Conservation (phyloP, 2,888 invertebrate genomes). For the Euclidia mi region DNA sequence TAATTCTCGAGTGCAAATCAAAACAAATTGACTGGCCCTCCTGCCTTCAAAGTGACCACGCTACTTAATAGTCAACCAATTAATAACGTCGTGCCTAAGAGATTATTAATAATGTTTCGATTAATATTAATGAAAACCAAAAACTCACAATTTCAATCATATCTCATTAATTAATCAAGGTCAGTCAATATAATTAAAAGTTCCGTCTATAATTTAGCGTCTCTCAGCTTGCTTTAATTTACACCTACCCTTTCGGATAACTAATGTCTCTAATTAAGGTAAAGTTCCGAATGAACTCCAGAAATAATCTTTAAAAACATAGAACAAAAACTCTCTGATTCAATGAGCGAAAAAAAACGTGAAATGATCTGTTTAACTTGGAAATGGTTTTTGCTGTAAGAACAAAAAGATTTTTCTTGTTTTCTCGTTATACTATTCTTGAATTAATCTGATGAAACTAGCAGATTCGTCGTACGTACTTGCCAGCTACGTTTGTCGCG, state of each 20-base stretch:
- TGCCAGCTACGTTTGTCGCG: constrained; percentile 6
- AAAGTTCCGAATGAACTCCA: constrained; percentile 63
- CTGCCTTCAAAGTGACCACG: too few species aligned
- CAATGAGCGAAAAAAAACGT: constrained; percentile 76
- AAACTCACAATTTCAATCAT: constrained; percentile 30
- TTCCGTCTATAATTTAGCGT: constrained; percentile 43
- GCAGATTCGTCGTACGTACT: constrained; percentile 30
- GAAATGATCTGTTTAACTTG: constrained; percentile 83
- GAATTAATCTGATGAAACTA: constrained; percentile 78
- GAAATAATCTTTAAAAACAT: constrained; percentile 70
- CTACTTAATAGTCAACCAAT: constrained; percentile 6
- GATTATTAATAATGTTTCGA: not conserved
- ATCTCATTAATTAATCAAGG: constrained; percentile 32
- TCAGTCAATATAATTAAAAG: constrained; percentile 52
- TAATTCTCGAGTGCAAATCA: too few species aligned
- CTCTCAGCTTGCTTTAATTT: constrained; percentile 53
- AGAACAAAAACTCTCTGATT: constrained; percentile 70
- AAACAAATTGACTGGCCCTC: too few species aligned
- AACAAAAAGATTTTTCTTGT: constrained; percentile 76
- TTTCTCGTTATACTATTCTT: constrained; percentile 69
- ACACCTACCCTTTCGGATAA: constrained; percentile 53
- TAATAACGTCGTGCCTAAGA: constrained; percentile 31
- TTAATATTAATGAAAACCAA: constrained; percentile 8
- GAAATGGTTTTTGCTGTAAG: constrained; percentile 85
- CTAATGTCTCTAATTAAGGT: constrained; percentile 62